Conservation (phyloP, 2,888 invertebrate species). For the Folsomia manolachei region DNA sequence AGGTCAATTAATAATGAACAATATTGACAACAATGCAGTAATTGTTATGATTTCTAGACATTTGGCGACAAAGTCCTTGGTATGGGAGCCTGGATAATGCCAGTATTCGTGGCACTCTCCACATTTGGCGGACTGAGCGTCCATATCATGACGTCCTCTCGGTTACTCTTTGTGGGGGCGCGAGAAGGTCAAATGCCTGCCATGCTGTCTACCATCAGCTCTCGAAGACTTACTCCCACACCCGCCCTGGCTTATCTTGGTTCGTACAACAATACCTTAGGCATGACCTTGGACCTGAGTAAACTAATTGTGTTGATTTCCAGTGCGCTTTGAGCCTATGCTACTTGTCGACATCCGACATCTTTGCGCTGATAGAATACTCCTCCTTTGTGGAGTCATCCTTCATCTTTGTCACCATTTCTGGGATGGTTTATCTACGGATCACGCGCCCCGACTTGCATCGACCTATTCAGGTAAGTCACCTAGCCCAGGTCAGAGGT, state of each 20-base stretch:
- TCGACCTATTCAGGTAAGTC: slow-evolving; percentile 80
- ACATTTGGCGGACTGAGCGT: slow-evolving; percentile 76
- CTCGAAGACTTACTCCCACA: slow-evolving; percentile 73
- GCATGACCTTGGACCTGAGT: too few relatives aligned
- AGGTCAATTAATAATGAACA: slow-evolving; percentile 34
- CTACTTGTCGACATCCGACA: slow-evolving; percentile 79
- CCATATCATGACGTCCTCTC: slow-evolving; percentile 37
- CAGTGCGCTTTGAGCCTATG: slow-evolving; percentile 78
- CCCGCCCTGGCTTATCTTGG: slow-evolving; percentile 80
- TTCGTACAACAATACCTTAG: too few relatives aligned
- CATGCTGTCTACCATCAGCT: slow-evolving; percentile 75
- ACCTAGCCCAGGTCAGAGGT: neutral
- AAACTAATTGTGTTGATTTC: slow-evolving; percentile 51
- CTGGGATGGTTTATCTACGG: slow-evolving; percentile 78
- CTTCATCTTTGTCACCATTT: slow-evolving; percentile 82
- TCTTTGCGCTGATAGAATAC: slow-evolving; percentile 83
- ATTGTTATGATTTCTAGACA: slow-evolving; percentile 55
- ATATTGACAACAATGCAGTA: neutral
- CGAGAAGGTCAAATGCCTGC: slow-evolving; percentile 82
- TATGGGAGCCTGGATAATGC: slow-evolving; percentile 63
- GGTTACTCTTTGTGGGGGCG: slow-evolving; percentile 56
- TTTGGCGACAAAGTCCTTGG: slow-evolving; percentile 73
- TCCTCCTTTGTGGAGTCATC: slow-evolving; percentile 89
- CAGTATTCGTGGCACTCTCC: slow-evolving; percentile 82
- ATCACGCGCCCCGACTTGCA: slow-evolving; percentile 73